A percentile compares a stretch with the other conserved stretches of the same genome.
phyloP scores from a whole-genome alignment of 2,113 vertebrate genomes.

The Chinchilla lanigera region DNA sequence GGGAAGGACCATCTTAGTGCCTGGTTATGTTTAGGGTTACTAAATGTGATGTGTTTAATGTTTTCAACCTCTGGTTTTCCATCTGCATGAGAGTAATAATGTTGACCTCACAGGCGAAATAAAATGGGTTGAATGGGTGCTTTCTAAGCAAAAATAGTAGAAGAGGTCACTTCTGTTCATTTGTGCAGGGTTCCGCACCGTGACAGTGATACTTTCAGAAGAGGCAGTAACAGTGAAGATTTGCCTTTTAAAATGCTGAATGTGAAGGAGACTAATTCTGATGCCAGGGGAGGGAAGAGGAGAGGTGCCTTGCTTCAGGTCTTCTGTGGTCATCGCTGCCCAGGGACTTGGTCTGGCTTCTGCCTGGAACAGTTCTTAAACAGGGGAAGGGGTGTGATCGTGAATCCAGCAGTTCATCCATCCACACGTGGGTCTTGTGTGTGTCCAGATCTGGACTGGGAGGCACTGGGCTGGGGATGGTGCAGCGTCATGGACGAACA shows the following conservation, averaged over 20 bases:
- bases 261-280: not conserved
- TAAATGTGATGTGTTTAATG: not conserved
- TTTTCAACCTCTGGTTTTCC: constrained; percentile 39
- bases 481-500: constrained; percentile 29
- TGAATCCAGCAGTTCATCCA: not conserved
- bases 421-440: not conserved
- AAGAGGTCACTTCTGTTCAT: constrained; percentile 12
- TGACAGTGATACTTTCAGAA: not conserved
- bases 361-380: not conserved
- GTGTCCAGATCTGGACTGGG: constrained; percentile 32
- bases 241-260: not conserved
- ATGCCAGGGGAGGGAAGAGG: not conserved
- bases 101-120: not conserved
- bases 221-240: not conserved
- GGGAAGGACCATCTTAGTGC: not conserved
- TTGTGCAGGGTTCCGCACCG: not conserved
- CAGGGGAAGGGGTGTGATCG: not conserved
- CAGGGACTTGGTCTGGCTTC: constrained; percentile 8
- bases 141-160: not conserved
- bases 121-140: not conserved
- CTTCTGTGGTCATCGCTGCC: not conserved
- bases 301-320: not conserved
- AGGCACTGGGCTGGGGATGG: constrained; percentile 45
- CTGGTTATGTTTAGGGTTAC: not conserved
- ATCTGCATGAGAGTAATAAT: not conserved